Evolutionary conservation across 2,888 invertebrate genomes (phyloP).

Genomic region (Argynnis bischoffii): DNA sequence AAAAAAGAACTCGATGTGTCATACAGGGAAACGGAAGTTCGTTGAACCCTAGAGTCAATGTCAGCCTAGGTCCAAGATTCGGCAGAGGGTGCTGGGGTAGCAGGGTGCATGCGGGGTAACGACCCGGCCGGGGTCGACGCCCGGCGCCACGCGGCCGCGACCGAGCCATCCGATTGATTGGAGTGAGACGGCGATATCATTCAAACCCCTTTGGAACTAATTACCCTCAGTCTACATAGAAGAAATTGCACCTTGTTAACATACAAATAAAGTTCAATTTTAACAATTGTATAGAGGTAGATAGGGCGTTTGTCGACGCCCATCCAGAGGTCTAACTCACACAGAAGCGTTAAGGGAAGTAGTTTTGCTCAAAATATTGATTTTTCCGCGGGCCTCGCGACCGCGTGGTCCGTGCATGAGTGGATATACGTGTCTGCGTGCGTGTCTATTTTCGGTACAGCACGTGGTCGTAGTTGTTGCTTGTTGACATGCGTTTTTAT

Average conservation of each 20-base stretch:
- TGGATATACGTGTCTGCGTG: conserved; percentile 53
- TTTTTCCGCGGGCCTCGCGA: conserved; percentile 75
- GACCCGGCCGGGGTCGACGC: conserved; percentile 76
- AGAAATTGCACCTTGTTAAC: conserved; percentile 65
- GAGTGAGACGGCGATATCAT: conserved; percentile 70
- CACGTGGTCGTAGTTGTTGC: conserved; percentile 79
- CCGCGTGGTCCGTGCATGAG: conserved; percentile 53
- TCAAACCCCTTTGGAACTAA: conserved; percentile 68
- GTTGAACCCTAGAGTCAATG: conserved; percentile 77
- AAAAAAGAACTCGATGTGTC: conserved; percentile 47
- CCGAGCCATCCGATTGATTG: conserved; percentile 76
- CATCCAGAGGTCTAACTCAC: conserved; percentile 58
- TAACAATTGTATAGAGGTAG: conserved; percentile 45
- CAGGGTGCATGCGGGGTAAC: conserved; percentile 80
- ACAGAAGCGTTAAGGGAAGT: conserved; percentile 74
- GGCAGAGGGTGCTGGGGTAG: conserved; percentile 78
- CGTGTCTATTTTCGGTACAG: conserved; percentile 75
- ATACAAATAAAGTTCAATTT: conserved; percentile 66
- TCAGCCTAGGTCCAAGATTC: conserved; percentile 76
- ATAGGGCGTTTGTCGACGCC: conserved; percentile 51
- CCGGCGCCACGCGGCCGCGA: conserved; percentile 79
- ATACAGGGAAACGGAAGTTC: conserved; percentile 73
- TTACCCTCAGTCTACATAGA: conserved; percentile 62
- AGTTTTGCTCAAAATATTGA: conserved; percentile 83
- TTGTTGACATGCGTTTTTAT: conserved; percentile 80